Evolutionary conservation across 2,888 invertebrate species (phyloP), one percentile per base, ranked within the genome.

Genomic region (Trissoscelio sp.): DNA sequence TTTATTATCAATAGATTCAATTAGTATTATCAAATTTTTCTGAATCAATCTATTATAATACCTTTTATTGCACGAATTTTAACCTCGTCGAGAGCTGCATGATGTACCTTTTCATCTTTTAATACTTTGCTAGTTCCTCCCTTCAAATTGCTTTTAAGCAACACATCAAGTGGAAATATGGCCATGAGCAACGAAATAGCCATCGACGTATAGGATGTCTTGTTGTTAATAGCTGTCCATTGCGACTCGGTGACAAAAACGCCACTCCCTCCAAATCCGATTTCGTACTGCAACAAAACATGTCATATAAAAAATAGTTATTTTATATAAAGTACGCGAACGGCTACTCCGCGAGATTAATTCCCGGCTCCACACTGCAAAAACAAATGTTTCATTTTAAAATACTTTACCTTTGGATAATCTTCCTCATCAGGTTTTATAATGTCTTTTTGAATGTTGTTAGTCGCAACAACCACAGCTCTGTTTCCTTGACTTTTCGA

Each of bases 61-160:
- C 62, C 62, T 62, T 62, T 62, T 46, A 62, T 28, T 16, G 46
- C 44, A 16, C 24, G 12, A 3, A 62, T 16, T 5, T 3, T 62
- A 11, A 18, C 6, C 11, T 16, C 20, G n/a, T 62, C 46, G 0
- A 62, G 46, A n/a, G 46, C 62, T 6, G 12, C 16, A 18, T 46
- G 44, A 0, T 46, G 12, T 0, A 4, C 24, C 2, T 22, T n/a
- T 7, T 46, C 46, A 22, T 22, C 12, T 24, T 31, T 28, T 46
- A 9, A 31, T 18, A 34, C 20, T 31, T 67, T 67, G 37, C 53
- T 24, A 0, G 24, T 11, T 12, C 67, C 67, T 9, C 67, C 55
- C 44, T 44, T 67, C 12, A 55, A 67, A 31, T 67, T 67, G 18
- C 67, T 67, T 39, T 39, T 7, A 1, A 67, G 20, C 5, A 67